phyloP scores from a whole-genome alignment of 1,140 invertebrate species.

The Pogonomyrmex barbatus region DNA sequence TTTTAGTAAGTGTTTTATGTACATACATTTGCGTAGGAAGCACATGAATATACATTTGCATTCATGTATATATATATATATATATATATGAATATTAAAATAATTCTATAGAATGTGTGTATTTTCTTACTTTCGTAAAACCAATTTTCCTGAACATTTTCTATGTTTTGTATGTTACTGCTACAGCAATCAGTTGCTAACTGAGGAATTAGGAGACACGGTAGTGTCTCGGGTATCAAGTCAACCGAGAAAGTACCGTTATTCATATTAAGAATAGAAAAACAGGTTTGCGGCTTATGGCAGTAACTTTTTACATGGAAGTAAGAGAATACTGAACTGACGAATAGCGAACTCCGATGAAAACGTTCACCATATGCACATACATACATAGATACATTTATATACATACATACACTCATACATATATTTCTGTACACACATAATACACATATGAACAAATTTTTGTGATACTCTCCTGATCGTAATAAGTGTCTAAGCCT shows the following conservation, averaged over 20 bases:
- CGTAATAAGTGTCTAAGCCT: too few species aligned
- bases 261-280: too few species aligned
- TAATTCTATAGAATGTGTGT: background rate
- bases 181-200: background rate
- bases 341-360: too few species aligned
- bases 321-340: too few species aligned
- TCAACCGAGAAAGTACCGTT: too few species aligned
- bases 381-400: too few species aligned
- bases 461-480: too few species aligned
- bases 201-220: background rate
- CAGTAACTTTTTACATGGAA: too few species aligned
- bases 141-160: background rate
- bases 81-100: background rate
- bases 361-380: too few species aligned
- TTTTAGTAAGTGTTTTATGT: background rate
- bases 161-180: background rate
- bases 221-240: background rate
- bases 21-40: background rate
- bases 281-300: too few species aligned
- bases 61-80: background rate
- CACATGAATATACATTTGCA: background rate
- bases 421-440: background rate
- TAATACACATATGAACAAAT: too few species aligned
- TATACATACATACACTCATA: background rate
- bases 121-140: background rate